These are phyloP conservation scores for Drosophila kurseongensis DNA, from an alignment of 1,140 invertebrate genomes.

Conservation along the genomic window DNA sequence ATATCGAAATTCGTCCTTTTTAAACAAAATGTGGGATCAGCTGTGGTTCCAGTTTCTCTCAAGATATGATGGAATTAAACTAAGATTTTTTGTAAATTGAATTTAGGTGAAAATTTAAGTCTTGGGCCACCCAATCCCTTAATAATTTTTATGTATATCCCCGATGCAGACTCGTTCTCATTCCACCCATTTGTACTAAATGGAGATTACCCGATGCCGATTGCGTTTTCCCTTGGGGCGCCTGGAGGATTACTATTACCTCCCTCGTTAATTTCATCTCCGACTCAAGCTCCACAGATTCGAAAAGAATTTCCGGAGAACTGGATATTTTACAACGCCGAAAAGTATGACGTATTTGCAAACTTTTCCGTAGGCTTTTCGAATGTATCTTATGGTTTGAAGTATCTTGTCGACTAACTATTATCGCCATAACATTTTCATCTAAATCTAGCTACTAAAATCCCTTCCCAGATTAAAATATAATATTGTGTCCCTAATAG, in stretches of 20 bases:
- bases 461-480: background rate
- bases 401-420: background rate
- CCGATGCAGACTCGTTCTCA: background rate
- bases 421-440: too few species aligned
- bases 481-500: constrained; percentile 6
- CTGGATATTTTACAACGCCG: constrained; percentile 49
- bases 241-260: too few species aligned
- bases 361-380: background rate
- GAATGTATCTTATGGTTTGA: background rate
- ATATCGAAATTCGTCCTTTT: too few species aligned
- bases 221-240: constrained; percentile 23
- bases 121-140: too few species aligned
- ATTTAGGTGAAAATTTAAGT: background rate
- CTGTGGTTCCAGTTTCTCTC: too few species aligned
- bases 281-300: constrained; percentile 6
- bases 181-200: background rate
- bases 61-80: too few species aligned
- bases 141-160: constrained; percentile 14
- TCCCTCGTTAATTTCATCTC: background rate
- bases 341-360: constrained; percentile 41
- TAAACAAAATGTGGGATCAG: too few species aligned
- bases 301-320: constrained; percentile 43
- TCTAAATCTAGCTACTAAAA: constrained; percentile 4
- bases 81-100: too few species aligned
- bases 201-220: constrained; percentile 9